Conservation (phyloP, 2,797 vertebrate species). For the Sebastes minor region DNA sequence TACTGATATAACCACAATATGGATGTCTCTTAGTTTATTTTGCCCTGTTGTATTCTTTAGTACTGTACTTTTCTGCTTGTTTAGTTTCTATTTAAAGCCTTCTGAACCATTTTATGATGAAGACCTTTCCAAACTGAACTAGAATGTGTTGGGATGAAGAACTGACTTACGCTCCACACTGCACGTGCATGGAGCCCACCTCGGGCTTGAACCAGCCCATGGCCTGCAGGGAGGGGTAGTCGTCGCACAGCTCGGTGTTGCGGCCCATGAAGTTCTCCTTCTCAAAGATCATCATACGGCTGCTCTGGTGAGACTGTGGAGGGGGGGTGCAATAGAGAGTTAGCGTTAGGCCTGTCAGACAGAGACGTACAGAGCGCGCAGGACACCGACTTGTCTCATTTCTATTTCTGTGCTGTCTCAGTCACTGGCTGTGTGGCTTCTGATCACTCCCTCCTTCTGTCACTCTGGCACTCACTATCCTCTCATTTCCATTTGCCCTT, state of each 20-base stretch:
- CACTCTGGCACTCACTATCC: slow-evolving; percentile 21
- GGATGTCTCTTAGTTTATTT: not conserved
- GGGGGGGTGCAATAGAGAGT: not conserved
- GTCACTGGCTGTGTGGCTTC: not conserved
- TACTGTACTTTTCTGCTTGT: not conserved
- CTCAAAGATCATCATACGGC: slow-evolving; percentile 75
- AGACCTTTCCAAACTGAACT: not conserved
- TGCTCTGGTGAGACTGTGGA: slow-evolving; percentile 67
- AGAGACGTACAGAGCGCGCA: not conserved
- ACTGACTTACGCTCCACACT: slow-evolving; percentile 52
- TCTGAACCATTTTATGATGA: not conserved
- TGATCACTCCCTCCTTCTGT: slow-evolving; percentile 2
- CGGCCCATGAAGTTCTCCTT: slow-evolving; percentile 75
- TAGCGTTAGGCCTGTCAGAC: not conserved
- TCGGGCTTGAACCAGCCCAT: slow-evolving; percentile 74
- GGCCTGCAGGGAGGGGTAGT: slow-evolving; percentile 76
- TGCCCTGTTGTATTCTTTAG: not conserved
- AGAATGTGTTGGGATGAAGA: not conserved
- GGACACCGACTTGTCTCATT: not conserved
- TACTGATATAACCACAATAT: not conserved
- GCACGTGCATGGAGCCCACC: slow-evolving; percentile 79
- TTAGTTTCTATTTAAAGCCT: slow-evolving; percentile 23
- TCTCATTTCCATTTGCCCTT: not conserved
- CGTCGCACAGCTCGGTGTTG: slow-evolving; percentile 64
- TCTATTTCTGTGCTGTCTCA: slow-evolving; percentile 32